Percentiles rank a stretch among this genome's conserved stretches.
Conservation (phyloP, 2,888 invertebrate species). For the Dexiosoma caninum region DNA sequence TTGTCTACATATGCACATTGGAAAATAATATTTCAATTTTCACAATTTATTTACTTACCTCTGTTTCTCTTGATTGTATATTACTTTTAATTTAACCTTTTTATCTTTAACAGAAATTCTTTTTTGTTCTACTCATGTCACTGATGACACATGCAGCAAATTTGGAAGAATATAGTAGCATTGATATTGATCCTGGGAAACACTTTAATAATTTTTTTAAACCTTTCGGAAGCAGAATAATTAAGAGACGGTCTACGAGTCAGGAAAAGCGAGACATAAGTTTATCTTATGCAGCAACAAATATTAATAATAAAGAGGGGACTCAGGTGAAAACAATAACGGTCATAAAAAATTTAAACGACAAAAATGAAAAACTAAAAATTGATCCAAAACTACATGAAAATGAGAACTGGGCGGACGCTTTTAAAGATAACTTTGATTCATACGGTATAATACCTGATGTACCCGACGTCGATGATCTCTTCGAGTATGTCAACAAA, state of each 20-base stretch:
- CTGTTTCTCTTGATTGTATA: neutral
- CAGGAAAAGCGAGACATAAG: slow-evolving; percentile 75
- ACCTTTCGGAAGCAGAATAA: slow-evolving; percentile 22
- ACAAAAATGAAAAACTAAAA: slow-evolving; percentile 68
- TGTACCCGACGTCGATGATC: slow-evolving; percentile 75
- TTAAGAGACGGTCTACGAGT: slow-evolving; percentile 51
- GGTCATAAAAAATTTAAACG: slow-evolving; percentile 74
- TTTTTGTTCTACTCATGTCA: slow-evolving; percentile 19
- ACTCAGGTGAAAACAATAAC: slow-evolving; percentile 77
- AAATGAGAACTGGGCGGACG: slow-evolving; percentile 74
- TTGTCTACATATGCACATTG: no score
- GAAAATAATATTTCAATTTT: neutral
- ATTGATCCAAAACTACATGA: slow-evolving; percentile 74
- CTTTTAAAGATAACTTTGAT: slow-evolving; percentile 76
- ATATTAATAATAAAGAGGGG: slow-evolving; percentile 76
- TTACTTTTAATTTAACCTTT: neutral
- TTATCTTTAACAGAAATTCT: slow-evolving; percentile 40
- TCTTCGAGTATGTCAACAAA: slow-evolving; percentile 75
- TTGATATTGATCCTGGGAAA: slow-evolving; percentile 13
- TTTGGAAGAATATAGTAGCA: slow-evolving; percentile 43
- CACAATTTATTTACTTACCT: slow-evolving; percentile 30
- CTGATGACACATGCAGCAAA: slow-evolving; percentile 36
- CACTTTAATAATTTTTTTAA: slow-evolving; percentile 21
- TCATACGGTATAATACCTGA: slow-evolving; percentile 74
- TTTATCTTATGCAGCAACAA: slow-evolving; percentile 76